A percentile compares a stretch with the other conserved stretches of the same genome.
phyloP scores from a whole-genome alignment of 2,888 invertebrate genomes.

The Diabrotica balteata region DNA sequence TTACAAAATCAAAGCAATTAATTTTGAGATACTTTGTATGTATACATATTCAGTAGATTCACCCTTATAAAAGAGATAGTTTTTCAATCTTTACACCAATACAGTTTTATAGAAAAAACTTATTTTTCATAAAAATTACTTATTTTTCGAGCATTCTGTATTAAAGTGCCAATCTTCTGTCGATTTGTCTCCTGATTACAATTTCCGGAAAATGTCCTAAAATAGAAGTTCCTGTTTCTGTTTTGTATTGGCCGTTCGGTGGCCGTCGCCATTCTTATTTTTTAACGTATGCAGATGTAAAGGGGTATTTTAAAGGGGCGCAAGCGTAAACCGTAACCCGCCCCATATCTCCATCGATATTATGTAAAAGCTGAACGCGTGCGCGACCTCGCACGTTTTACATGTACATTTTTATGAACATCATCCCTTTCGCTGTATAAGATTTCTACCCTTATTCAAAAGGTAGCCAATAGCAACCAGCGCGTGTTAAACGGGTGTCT shows the following conservation, averaged over 20 bases:
- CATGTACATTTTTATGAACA: conserved; percentile 59
- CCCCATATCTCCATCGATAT: conserved; percentile 61
- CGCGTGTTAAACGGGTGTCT: conserved; percentile 50
- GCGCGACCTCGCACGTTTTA: conserved; percentile 58
- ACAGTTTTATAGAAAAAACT: no score
- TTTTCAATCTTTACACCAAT: no score
- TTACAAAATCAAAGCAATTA: no score
- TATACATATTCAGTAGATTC: no score
- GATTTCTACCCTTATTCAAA: conserved; percentile 57
- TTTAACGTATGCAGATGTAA: conserved; percentile 57
- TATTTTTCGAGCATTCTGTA: no score
- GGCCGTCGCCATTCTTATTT: conserved; percentile 51
- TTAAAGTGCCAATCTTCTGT: no score
- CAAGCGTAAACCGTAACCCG: conserved; percentile 53
- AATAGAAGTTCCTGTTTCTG: no score
- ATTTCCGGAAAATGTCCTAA: no score
- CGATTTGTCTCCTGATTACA: no score
- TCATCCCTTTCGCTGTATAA: conserved; percentile 52
- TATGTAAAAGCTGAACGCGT: conserved; percentile 60
- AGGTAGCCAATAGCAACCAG: conserved; percentile 56
- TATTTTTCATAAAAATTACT: no score
- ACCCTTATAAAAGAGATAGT: no score
- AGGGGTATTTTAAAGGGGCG: conserved; percentile 56
- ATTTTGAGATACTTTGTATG: no score
- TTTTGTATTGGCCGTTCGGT: background rate